These are phyloP conservation scores for Erpobdella octoculata DNA, from an alignment of 2,888 invertebrate species.

Conservation along the genomic window DNA sequence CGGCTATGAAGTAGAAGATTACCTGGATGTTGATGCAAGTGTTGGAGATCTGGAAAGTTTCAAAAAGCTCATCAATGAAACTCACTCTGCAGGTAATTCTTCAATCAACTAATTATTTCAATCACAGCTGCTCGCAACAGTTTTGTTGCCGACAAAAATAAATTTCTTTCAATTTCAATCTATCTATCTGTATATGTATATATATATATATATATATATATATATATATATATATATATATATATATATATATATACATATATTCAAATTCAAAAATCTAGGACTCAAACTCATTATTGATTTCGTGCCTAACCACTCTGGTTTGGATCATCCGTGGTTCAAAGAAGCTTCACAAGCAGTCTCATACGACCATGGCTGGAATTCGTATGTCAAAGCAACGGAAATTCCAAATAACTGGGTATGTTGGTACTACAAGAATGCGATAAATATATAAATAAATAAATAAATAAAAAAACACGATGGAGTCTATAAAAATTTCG, in stretches of 20 bases:
- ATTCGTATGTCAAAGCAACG: not conserved
- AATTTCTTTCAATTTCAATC: too few relatives aligned
- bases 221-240: not conserved
- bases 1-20: slow-evolving; percentile 36
- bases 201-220: not conserved
- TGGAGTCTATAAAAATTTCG: too few relatives aligned
- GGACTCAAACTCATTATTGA: slow-evolving; percentile 64
- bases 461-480: not conserved
- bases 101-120: not conserved
- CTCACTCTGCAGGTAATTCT: not conserved
- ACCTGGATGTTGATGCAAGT: slow-evolving; percentile 30
- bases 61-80: not conserved
- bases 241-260: not conserved
- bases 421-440: not conserved
- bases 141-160: not conserved
- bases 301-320: slow-evolving; percentile 64
- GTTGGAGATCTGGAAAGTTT: slow-evolving; percentile 26
- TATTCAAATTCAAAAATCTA: not conserved
- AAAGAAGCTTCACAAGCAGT: slow-evolving; percentile 8
- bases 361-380: not conserved
- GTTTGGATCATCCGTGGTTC: slow-evolving; percentile 61
- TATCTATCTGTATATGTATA: not conserved
- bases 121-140: not conserved
- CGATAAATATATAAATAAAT: not conserved
- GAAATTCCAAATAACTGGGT: slow-evolving; percentile 22